Conservation (phyloP, 2,113 vertebrate species). For the Poicephalus meyeri region DNA sequence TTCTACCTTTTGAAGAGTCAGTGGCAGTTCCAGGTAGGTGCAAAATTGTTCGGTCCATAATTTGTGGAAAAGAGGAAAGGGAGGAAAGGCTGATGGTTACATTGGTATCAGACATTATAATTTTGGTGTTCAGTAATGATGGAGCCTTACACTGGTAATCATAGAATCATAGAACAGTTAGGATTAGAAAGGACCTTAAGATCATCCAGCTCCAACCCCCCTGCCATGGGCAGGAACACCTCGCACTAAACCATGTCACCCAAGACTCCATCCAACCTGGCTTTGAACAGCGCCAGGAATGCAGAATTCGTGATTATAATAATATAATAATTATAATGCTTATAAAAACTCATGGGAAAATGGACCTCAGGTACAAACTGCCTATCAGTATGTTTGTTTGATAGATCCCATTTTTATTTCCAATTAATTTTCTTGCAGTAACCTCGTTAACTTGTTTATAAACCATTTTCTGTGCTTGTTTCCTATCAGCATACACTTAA, state of each 20-base stretch:
- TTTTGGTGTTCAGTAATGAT: background rate
- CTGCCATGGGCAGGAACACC: background rate
- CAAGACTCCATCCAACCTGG: background rate
- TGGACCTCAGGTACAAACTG: background rate
- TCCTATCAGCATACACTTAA: background rate
- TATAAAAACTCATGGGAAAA: background rate
- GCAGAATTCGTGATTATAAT: background rate
- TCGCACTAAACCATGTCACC: background rate
- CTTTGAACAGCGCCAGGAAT: background rate
- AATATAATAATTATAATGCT: background rate
- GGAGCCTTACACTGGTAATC: background rate
- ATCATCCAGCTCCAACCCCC: background rate
- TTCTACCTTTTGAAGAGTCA: background rate
- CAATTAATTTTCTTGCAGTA: background rate
- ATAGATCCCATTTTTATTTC: background rate
- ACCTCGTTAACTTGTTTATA: background rate
- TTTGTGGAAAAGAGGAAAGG: background rate
- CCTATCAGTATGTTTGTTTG: background rate
- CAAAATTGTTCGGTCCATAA: background rate
- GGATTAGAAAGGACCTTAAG: background rate
- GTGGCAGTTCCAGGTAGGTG: background rate
- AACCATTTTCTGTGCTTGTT: background rate
- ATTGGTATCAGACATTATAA: background rate
- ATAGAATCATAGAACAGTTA: background rate
- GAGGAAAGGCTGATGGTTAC: background rate